phyloP scores from a whole-genome alignment of 2,797 vertebrate genomes.

The Microctenopoma steveboyesi region DNA sequence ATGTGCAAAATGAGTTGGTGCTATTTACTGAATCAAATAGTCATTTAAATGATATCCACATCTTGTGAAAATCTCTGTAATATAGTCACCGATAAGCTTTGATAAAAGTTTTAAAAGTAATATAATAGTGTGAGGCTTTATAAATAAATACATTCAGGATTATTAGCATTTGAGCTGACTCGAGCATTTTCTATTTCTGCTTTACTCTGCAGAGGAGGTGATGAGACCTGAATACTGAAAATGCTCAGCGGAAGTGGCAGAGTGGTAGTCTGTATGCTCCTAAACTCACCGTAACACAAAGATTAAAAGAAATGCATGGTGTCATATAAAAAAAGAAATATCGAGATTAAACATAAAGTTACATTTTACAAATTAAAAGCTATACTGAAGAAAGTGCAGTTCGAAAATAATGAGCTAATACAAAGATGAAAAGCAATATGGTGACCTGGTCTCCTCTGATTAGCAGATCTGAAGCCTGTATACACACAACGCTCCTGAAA shows the following conservation, averaged over 20 bases:
- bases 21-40: background rate
- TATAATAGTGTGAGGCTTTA: background rate
- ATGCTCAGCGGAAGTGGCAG: background rate
- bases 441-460: too few relatives aligned
- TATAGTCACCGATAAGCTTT: background rate
- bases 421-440: too few relatives aligned
- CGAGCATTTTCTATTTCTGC: background rate
- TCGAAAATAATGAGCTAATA: too few relatives aligned
- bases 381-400: too few relatives aligned
- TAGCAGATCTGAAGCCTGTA: too few relatives aligned
- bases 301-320: too few relatives aligned
- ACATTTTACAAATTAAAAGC: background rate
- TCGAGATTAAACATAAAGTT: background rate
- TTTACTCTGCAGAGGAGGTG: background rate
- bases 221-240: constrained; percentile 6
- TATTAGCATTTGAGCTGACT: constrained; percentile 5
- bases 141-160: background rate
- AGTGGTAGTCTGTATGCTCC: background rate
- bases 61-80: background rate
- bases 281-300: background rate
- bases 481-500: too few relatives aligned
- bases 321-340: too few relatives aligned
- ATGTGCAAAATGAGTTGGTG: background rate
- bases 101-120: background rate
- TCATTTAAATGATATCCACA: too few relatives aligned